Percentiles rank a stretch among this genome's conserved stretches.
Conservation (phyloP, 2,113 vertebrate species). For the Onychostoma macrolepis region DNA sequence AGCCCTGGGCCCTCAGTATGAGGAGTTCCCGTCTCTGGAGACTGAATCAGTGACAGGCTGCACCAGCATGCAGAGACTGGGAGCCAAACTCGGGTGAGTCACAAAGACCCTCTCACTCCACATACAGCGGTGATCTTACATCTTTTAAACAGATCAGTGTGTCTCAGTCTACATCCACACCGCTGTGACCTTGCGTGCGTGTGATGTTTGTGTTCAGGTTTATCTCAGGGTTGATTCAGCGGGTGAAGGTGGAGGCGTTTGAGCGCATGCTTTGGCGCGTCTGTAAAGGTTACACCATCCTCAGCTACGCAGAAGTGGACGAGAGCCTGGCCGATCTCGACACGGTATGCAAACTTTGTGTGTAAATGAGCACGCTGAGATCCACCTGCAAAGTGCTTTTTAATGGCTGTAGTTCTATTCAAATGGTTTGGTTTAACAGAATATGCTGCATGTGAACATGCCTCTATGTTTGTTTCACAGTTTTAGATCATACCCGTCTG, state of each 20-base stretch:
- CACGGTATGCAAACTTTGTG: constrained; percentile 79
- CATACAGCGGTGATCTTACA: neutral
- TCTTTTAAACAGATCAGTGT: neutral
- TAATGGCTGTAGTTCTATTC: neutral
- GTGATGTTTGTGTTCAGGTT: constrained; percentile 76
- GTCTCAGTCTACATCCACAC: neutral
- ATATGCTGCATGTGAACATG: neutral
- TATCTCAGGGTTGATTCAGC: constrained; percentile 90
- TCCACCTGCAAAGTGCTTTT: neutral
- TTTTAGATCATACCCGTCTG: neutral
- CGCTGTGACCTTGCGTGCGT: neutral
- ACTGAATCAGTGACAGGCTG: constrained; percentile 84
- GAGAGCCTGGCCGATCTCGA: constrained; percentile 86
- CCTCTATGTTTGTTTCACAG: constrained; percentile 20
- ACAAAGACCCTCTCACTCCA: neutral
- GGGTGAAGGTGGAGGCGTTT: constrained; percentile 91
- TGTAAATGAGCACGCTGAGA: neutral
- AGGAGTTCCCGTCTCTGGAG: constrained; percentile 91
- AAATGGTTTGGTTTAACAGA: constrained; percentile 16
- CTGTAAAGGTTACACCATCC: constrained; percentile 94
- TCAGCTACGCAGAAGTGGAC: constrained; percentile 89
- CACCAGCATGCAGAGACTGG: constrained; percentile 91
- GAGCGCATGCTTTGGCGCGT: constrained; percentile 95
- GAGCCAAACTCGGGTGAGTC: constrained; percentile 92
- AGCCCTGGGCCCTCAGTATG: constrained; percentile 82